Evolutionary conservation across 2,797 vertebrate genomes (phyloP).

Genomic region (Pygocentrus nattereri): DNA sequence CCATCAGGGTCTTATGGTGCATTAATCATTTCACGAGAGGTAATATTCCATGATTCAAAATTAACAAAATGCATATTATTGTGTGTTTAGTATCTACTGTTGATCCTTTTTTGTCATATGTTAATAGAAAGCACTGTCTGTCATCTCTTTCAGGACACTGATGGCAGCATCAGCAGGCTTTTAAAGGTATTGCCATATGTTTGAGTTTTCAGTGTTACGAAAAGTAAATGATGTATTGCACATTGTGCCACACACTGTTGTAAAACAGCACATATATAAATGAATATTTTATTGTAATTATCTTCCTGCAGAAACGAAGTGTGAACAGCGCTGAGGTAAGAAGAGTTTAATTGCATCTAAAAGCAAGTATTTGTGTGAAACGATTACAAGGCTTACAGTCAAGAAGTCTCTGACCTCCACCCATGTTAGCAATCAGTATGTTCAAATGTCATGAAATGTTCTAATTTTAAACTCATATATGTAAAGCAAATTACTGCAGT

Average conservation of each 20-base stretch:
- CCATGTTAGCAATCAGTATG: neutral
- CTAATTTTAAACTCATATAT: no score
- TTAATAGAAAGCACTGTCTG: neutral
- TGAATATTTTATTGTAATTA: neutral
- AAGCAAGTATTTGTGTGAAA: neutral
- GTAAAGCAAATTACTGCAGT: no score
- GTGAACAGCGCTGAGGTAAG: constrained; percentile 64
- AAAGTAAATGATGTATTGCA: no score
- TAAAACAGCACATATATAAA: neutral
- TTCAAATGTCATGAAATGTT: neutral
- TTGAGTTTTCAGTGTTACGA: no score
- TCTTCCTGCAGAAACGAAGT: constrained; percentile 71
- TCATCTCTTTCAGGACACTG: constrained; percentile 8
- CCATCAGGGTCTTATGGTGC: constrained; percentile 44
- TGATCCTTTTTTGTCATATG: neutral
- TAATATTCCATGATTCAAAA: constrained; percentile 40
- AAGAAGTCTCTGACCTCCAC: neutral
- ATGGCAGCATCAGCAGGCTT: neutral
- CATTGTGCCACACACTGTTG: neutral
- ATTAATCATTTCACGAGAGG: constrained; percentile 65
- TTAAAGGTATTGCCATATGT: constrained; percentile 34
- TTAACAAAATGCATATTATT: neutral
- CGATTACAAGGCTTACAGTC: neutral
- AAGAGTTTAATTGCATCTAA: neutral
- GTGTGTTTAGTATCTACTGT: neutral